phyloP scores from a whole-genome alignment of 2,113 vertebrate species.

The Nothocercus julius region DNA sequence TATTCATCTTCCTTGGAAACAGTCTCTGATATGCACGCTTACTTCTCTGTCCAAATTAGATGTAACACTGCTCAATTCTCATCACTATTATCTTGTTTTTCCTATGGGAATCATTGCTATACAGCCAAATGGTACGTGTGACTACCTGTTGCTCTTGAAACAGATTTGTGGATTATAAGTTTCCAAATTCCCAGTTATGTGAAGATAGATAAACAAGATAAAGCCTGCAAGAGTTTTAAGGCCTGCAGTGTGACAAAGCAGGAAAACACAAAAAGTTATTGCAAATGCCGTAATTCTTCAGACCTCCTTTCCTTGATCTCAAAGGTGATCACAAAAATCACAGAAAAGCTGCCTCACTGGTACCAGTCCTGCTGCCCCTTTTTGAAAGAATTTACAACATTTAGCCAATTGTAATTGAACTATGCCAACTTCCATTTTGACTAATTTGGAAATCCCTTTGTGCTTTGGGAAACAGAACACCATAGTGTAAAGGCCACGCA shows the following conservation, averaged over 20 bases:
- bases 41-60: background rate
- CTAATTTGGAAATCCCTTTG: background rate
- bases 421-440: background rate
- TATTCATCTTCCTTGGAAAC: background rate
- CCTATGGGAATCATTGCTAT: background rate
- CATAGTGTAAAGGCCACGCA: background rate
- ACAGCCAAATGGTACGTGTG: background rate
- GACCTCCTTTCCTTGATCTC: background rate
- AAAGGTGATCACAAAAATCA: background rate
- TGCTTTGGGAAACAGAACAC: background rate
- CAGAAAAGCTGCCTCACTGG: background rate
- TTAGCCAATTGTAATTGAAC: background rate
- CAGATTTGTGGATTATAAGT: background rate
- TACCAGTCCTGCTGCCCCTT: background rate
- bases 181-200: background rate
- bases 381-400: background rate
- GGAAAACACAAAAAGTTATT: background rate
- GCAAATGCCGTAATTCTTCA: background rate
- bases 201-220: background rate
- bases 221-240: background rate
- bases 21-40: background rate
- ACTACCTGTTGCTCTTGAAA: background rate
- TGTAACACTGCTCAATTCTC: background rate
- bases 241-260: background rate
- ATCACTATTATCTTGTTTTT: background rate